Evolutionary conservation across 1,140 invertebrate genomes (phyloP).

Genomic region (Aphelenchoides besseyi): DNA sequence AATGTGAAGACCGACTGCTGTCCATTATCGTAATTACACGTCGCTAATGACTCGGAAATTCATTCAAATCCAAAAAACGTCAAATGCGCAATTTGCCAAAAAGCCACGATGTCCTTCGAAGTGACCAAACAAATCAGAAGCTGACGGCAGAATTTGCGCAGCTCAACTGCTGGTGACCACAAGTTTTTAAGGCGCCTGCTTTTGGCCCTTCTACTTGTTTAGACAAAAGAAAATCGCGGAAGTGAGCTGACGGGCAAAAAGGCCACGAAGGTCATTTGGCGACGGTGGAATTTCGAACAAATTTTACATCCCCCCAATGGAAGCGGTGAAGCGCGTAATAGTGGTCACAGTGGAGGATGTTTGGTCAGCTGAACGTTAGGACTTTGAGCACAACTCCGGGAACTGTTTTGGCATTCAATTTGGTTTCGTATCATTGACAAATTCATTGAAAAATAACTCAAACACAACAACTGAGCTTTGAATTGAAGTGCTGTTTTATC

Average conservation of each 20-base stretch:
- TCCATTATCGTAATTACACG: background rate
- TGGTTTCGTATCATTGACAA: too few species aligned
- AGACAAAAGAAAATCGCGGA: slow-evolving; percentile 1
- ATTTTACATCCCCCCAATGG: too few species aligned
- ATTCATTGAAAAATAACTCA: too few species aligned
- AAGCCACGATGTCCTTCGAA: background rate
- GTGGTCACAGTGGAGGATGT: background rate
- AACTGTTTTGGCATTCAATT: too few species aligned
- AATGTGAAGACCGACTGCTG: background rate
- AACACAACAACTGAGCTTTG: too few species aligned
- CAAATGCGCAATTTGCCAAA: background rate
- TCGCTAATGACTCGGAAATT: background rate
- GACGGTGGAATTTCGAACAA: background rate
- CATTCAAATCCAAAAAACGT: background rate
- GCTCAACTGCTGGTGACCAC: background rate
- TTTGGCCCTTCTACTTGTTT: background rate
- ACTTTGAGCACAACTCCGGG: too few species aligned
- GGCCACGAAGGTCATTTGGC: background rate
- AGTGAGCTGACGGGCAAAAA: background rate
- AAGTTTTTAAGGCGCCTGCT: background rate
- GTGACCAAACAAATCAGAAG: background rate
- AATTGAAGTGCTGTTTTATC: too few species aligned
- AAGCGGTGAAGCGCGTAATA: background rate
- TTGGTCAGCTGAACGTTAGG: background rate
- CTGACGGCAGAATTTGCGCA: background rate